Base-by-base conservation (phyloP, 1,140 invertebrate genomes). In the Dolichoris vasculosae region DNA sequence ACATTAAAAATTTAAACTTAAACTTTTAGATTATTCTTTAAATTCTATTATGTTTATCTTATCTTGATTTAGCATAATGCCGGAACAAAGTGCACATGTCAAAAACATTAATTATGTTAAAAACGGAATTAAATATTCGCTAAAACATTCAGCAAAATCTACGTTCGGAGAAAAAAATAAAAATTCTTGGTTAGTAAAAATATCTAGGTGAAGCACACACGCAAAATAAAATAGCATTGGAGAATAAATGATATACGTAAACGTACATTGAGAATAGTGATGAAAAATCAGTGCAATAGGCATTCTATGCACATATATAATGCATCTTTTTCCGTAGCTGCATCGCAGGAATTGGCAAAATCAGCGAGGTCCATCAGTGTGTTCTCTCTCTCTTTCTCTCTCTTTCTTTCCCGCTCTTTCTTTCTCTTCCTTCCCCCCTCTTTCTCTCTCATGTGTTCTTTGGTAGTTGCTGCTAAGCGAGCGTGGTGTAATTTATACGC, bases 401-500 rank as follows among this genome's bases (percentile, higher is more conserved):
- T 51, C 79, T 46, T 63, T 35, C 63, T 46, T 38, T 46, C 78
- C 48, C 59, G 26, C 26, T 13, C 20, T 38, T 26, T n/a, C 55
- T 26, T 11, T n/a, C 55, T 40, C 78, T 17, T 59, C 11, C 32
- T 35, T n/a, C 35, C 76, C 15, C 67, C 15, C 32, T 38, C 15
- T 43, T 35, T 63, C 55, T 38, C 78, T 26, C 48, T 48, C 35
- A n/a, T 23, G 43, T 46, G 26, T 15, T 35, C 15, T 9, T 6
- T 1, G 26, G 20, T 48, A 46, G 46, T 48, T 30, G 80, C 80
- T 73, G 64, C 46, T 67, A 82, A 83, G 71, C 83, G 83, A 26
- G 30, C 51, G 40, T 71, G 40, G 79, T 73, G 84, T 77, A 84
- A 84, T 87, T 87, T 84, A 84, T 87, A 84, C 63, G 76, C 71